These are phyloP conservation scores for Cinclus mexicanus DNA, from an alignment of 2,113 vertebrate genomes.

Conservation along the genomic window DNA sequence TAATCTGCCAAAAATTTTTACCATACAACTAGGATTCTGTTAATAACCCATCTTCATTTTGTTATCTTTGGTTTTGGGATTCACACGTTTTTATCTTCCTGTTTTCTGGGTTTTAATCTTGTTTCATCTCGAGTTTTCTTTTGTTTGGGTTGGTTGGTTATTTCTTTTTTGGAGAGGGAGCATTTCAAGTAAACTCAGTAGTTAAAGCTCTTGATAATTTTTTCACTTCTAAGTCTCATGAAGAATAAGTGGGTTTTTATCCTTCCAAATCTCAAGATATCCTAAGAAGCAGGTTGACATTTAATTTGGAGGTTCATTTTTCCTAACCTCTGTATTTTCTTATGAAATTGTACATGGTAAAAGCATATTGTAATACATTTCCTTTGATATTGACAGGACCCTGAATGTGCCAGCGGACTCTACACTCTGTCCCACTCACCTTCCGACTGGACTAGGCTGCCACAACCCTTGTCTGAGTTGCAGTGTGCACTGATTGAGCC, in stretches of 20 bases:
- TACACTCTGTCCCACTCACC: not conserved
- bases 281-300: accelerated
- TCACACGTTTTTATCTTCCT: not conserved
- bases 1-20: not conserved
- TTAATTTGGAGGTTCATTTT: not conserved
- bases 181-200: not conserved
- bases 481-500: not conserved
- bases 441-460: not conserved
- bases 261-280: not conserved
- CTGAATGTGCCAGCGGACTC: not conserved
- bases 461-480: not conserved
- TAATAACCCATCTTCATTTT: not conserved
- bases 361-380: not conserved
- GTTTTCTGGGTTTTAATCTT: not conserved
- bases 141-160: not conserved
- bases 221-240: not conserved
- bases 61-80: not conserved
- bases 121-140: not conserved
- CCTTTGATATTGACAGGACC: not conserved
- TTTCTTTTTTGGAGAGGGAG: accelerated
- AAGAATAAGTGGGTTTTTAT: not conserved
- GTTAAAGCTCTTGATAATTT: not conserved
- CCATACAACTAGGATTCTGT: not conserved
- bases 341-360: not conserved
- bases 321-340: not conserved